phyloP scores from a whole-genome alignment of 2,113 vertebrate genomes.

The Thalassarche chlororhynchos region DNA sequence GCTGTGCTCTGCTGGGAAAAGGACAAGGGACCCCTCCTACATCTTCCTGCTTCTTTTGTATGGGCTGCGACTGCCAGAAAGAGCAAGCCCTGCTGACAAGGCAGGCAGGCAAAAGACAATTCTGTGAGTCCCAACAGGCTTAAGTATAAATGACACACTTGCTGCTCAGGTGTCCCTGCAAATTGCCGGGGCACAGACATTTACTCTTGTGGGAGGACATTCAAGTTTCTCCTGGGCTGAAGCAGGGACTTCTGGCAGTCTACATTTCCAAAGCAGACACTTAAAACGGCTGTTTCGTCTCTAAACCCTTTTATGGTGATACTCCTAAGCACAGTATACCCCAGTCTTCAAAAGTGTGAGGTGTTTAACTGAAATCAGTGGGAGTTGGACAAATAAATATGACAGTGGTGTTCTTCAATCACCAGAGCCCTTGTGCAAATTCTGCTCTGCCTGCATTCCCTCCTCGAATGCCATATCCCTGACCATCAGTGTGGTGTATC shows the following conservation, averaged over 20 bases:
- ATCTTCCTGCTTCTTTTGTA: background rate
- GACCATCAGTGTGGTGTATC: background rate
- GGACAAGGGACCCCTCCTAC: background rate
- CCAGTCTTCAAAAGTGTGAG: background rate
- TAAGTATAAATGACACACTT: background rate
- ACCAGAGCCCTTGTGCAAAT: background rate
- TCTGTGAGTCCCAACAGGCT: background rate
- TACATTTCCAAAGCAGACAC: background rate
- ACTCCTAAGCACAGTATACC: background rate
- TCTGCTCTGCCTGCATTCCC: background rate
- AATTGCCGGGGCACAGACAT: background rate
- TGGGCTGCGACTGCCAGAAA: background rate
- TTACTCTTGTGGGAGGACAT: background rate
- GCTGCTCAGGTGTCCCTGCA: conserved; percentile 10
- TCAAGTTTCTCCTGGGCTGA: background rate
- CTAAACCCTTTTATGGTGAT: background rate
- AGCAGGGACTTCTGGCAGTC: background rate
- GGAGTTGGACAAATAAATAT: background rate
- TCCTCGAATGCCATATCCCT: background rate
- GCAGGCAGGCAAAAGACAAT: background rate
- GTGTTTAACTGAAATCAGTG: background rate
- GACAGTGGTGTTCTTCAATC: background rate
- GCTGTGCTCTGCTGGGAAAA: background rate
- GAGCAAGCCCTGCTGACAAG: background rate
- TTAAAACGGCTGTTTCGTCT: background rate